Conservation (phyloP, 2,797 vertebrate species). For the Podarcis lilfordi region DNA sequence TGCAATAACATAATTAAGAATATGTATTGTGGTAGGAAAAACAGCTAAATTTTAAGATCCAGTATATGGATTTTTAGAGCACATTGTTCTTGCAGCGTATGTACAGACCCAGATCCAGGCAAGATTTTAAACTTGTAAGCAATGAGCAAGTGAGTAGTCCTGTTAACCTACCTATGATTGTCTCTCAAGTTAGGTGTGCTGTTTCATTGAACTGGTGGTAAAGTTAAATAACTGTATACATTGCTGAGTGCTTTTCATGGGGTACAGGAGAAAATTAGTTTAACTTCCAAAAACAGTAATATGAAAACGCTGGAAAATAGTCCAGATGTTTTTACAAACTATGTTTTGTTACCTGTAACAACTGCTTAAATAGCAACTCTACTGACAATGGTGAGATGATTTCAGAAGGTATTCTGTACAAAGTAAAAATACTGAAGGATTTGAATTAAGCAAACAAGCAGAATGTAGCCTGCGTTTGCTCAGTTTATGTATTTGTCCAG, state of each 20-base stretch:
- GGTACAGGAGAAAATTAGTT: constrained; percentile 47
- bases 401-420: constrained; percentile 13
- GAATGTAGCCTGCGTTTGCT: background rate
- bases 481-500: background rate
- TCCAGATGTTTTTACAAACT: constrained; percentile 35
- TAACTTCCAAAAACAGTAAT: constrained; percentile 30
- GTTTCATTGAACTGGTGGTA: background rate
- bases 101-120: constrained; percentile 48
- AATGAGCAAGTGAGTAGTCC: constrained; percentile 18
- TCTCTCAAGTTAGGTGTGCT: background rate
- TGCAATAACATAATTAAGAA: constrained; percentile 15
- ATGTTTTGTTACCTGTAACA: constrained; percentile 39
- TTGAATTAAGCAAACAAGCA: background rate
- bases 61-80: constrained; percentile 13
- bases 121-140: constrained; percentile 8
- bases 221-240: constrained; percentile 17
- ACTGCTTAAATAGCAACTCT: constrained; percentile 23
- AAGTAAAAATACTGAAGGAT: background rate
- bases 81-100: constrained; percentile 35
- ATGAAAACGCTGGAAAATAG: background rate
- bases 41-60: constrained; percentile 26
- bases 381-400: constrained; percentile 42
- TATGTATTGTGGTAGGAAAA: constrained; percentile 21
- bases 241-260: constrained; percentile 38
- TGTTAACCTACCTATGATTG: constrained; percentile 13